A percentile compares a stretch with the other conserved stretches of the same genome.
phyloP scores from a whole-genome alignment of 2,797 vertebrate species.

The Brachyrhaphis roseni region DNA sequence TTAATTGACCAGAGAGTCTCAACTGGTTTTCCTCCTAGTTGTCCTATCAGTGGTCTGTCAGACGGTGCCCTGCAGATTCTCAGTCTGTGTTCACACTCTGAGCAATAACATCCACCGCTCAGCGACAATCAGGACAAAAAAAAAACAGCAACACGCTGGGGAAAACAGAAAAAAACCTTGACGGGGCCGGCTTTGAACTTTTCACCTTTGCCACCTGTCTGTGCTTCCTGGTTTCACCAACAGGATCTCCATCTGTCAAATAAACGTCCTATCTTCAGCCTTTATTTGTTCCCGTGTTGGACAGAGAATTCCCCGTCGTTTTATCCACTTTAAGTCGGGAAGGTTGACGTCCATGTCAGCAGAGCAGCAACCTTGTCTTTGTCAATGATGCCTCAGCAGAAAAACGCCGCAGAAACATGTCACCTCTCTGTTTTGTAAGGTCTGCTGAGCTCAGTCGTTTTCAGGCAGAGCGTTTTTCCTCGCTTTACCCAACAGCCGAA shows the following conservation, averaged over 20 bases:
- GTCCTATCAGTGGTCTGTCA: conserved; percentile 66
- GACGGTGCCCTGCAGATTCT: conserved; percentile 62
- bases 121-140: conserved; percentile 16
- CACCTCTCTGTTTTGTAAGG: conserved; percentile 8
- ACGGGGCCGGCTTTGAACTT: conserved; percentile 28
- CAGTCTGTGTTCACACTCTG: conserved; percentile 40
- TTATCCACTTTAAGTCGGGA: conserved; percentile 19
- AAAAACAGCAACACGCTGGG: conserved; percentile 10
- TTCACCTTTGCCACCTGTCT: conserved; percentile 28
- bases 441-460: conserved; percentile 51
- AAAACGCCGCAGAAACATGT: conserved; percentile 4
- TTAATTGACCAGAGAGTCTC: background rate
- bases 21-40: conserved; percentile 5
- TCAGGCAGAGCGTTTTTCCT: background rate
- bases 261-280: background rate
- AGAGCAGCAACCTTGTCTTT: conserved; percentile 32
- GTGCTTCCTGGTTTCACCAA: conserved; percentile 8
- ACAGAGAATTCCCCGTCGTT: conserved; percentile 13
- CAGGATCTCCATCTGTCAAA: conserved; percentile 15
- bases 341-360: conserved; percentile 23
- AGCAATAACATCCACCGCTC: conserved; percentile 44
- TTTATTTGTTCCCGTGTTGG: background rate
- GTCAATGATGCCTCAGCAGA: conserved; percentile 29
- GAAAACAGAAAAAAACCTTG: conserved; percentile 2
- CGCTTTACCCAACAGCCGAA: conserved; percentile 18